A percentile compares a stretch with the other conserved stretches of the same genome.
Conservation (phyloP, 1,140 invertebrate species). For the Mactra quadrangularis region DNA sequence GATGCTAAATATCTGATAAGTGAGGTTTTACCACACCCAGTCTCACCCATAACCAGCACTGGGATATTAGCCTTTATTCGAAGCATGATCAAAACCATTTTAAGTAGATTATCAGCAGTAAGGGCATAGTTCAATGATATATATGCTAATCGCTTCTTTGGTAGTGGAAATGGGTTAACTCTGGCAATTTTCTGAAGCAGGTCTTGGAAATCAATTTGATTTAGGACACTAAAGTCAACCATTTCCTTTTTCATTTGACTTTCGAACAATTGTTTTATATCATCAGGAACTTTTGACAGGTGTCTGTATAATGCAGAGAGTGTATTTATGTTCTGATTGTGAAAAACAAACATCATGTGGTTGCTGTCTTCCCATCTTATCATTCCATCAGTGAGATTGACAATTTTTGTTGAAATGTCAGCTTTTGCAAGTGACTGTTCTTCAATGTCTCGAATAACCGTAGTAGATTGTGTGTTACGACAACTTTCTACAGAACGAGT, state of each 20-base stretch:
- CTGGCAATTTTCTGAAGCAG: constrained; percentile 59
- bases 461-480: background rate
- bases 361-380: constrained; percentile 65
- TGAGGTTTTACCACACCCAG: constrained; percentile 79
- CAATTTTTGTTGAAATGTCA: background rate
- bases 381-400: constrained; percentile 35
- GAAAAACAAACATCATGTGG: constrained; percentile 63
- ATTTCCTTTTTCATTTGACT: constrained; percentile 57
- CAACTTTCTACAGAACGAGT: constrained; percentile 56
- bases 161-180: constrained; percentile 13
- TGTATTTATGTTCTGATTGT: constrained; percentile 62
- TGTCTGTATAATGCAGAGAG: constrained; percentile 64
- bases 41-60: constrained; percentile 79
- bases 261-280: constrained; percentile 62
- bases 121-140: constrained; percentile 59
- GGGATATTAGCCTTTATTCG: constrained; percentile 70
- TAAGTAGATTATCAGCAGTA: constrained; percentile 70
- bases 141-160: constrained; percentile 1
- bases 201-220: constrained; percentile 48
- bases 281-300: constrained; percentile 18
- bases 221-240: constrained; percentile 33
- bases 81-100: constrained; percentile 71
- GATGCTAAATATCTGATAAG: constrained; percentile 71
- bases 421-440: background rate
- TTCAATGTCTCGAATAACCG: background rate